phyloP scores from a whole-genome alignment of 2,888 invertebrate species.

The Cryptus armator region DNA sequence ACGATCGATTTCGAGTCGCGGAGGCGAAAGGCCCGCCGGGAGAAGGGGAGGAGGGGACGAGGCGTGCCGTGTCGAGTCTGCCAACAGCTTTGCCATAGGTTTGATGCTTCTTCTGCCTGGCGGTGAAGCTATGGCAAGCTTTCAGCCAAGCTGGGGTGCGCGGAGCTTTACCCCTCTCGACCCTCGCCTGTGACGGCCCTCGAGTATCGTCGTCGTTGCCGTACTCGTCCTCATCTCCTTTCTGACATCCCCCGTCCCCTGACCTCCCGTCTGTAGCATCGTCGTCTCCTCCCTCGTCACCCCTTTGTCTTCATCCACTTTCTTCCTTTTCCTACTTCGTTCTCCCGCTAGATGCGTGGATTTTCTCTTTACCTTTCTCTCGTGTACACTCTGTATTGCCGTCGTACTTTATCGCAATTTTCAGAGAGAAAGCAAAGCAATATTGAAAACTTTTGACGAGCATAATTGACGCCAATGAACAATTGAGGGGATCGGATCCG shows the following conservation, averaged over 20 bases:
- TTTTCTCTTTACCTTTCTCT: not conserved
- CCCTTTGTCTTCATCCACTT: conserved; percentile 18
- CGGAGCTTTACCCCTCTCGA: conserved; percentile 37
- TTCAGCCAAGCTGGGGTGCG: conserved; percentile 7
- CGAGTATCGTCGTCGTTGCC: conserved; percentile 54
- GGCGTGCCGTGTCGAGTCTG: conserved; percentile 54
- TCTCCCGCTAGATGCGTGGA: not conserved
- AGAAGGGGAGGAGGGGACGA: conserved; percentile 2
- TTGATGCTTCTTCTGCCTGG: conserved; percentile 48
- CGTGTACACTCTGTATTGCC: not conserved
- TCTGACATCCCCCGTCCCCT: not conserved
- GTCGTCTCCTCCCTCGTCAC: conserved; percentile 20
- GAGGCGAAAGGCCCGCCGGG: conserved; percentile 48
- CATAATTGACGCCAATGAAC: not conserved
- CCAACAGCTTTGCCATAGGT: conserved; percentile 59
- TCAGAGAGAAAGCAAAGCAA: conserved; percentile 12
- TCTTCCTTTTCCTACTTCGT: conserved; percentile 3
- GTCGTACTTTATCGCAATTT: conserved; percentile 11
- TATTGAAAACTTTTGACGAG: not conserved
- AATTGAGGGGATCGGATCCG: not conserved
- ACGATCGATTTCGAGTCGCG: conserved; percentile 70
- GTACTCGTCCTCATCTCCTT: conserved; percentile 33
- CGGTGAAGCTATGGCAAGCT: conserved; percentile 31
- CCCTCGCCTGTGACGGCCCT: conserved; percentile 34
- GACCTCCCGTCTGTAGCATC: not conserved